Evolutionary conservation across 2,888 invertebrate species (phyloP).

Genomic region (Disparrhopalites patrizii): DNA sequence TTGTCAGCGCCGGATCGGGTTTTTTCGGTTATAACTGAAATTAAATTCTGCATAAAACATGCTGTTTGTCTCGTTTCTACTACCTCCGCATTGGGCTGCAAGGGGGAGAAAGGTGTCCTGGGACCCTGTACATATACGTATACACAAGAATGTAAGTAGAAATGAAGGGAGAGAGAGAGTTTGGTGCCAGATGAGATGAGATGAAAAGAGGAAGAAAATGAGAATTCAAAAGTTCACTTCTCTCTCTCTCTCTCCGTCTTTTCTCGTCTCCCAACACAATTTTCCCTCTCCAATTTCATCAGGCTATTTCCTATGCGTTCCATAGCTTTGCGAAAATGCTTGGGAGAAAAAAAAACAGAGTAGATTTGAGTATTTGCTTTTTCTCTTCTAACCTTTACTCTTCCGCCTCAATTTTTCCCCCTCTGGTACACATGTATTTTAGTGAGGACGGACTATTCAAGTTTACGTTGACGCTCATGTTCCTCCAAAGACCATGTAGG

Average conservation of each 20-base stretch:
- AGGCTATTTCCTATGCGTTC: conserved; percentile 23
- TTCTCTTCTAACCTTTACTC: not conserved
- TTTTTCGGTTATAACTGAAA: too few species aligned
- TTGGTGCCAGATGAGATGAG: conserved; percentile 20
- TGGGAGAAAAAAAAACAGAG: too few species aligned
- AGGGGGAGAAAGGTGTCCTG: too few species aligned
- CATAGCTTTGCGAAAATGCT: conserved; percentile 10
- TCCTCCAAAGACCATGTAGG: not conserved
- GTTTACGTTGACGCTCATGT: not conserved
- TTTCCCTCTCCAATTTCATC: conserved; percentile 21
- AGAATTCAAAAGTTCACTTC: conserved; percentile 24
- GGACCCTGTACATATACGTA: too few species aligned
- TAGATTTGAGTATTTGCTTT: conserved; percentile 2
- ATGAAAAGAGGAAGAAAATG: conserved; percentile 27
- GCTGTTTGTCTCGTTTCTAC: too few species aligned
- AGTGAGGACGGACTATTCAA: not conserved
- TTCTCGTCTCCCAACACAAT: conserved; percentile 17
- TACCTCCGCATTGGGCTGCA: too few species aligned
- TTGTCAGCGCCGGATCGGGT: too few species aligned
- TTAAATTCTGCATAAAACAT: too few species aligned
- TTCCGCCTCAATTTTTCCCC: conserved; percentile 12
- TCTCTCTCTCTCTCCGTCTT: conserved; percentile 10
- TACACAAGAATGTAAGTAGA: too few species aligned
- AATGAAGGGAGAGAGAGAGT: not conserved
- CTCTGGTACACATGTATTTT: conserved; percentile 10